These are phyloP conservation scores for Delia radicum DNA, from an alignment of 1,140 invertebrate species.

Conservation along the genomic window DNA sequence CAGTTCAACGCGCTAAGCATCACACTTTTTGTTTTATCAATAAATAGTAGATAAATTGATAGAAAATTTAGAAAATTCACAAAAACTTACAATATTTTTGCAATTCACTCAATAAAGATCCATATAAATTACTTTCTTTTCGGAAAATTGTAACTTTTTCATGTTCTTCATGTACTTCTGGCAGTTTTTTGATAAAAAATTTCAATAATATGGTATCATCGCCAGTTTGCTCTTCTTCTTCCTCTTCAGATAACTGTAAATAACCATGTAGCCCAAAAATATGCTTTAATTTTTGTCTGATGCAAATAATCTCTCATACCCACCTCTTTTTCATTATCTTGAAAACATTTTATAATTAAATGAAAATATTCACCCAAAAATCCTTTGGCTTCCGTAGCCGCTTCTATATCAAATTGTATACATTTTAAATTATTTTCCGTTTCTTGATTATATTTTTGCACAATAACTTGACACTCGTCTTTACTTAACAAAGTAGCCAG, in stretches of 20 bases:
- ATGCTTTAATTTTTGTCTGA: conserved; percentile 25
- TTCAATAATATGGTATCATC: background rate
- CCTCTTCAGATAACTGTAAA: background rate
- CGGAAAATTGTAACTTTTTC: conserved; percentile 41
- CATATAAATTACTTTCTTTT: conserved; percentile 43
- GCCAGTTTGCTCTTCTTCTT: background rate
- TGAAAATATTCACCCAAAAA: conserved; percentile 50
- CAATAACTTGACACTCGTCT: conserved; percentile 14
- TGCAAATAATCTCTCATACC: background rate
- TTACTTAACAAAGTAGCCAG: background rate
- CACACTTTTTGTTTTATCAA: too few relatives aligned
- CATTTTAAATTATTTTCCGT: background rate
- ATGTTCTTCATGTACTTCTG: conserved; percentile 35
- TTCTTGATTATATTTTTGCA: background rate
- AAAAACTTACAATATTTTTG: conserved; percentile 36
- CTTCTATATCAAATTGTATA: background rate
- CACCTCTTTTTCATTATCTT: conserved; percentile 10
- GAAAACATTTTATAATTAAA: background rate
- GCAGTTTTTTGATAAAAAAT: conserved; percentile 45
- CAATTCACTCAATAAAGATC: conserved; percentile 34
- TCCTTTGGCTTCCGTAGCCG: conserved; percentile 34
- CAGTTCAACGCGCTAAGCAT: too few relatives aligned
- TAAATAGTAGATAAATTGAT: too few relatives aligned
- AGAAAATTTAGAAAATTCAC: too few relatives aligned
- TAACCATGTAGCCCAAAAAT: conserved; percentile 33